Evolutionary conservation across 2,797 vertebrate species (phyloP), one percentile per base, ranked within the genome.

Genomic region (Galaxias olidus): DNA sequence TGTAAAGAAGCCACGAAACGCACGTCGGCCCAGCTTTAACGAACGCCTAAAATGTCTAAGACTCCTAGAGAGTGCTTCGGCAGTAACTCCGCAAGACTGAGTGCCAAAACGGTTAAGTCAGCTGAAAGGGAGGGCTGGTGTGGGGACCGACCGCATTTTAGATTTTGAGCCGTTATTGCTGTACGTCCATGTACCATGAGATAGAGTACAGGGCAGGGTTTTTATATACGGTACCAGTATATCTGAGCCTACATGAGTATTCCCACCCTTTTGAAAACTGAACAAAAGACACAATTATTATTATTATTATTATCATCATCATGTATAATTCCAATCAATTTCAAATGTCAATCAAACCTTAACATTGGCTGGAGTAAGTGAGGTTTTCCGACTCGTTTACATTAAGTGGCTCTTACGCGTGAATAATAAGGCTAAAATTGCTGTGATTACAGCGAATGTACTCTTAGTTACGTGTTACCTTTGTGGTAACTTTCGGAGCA

Each of bases 51-150:
- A 84, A 92, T 91, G 84, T 89, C 87, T 91, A 84, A 81, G 85
- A 92, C 91, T 93, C 89, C 89, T 87, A 76, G 80, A 84, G 81
- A 88, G 71, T 80, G 84, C 78, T 87, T 84, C 82, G 83, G 82
- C 77, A 84, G 83, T 77, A 72, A 1, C 74, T 75, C 71, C 65
- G 77, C 69, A 70, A 78, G 73, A 74, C 83, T 46, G 71, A 87
- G 84, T 85, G 83, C 86, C 86, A 87, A 72, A 87, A 84, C 76
- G 61, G 85, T 82, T 82, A 83, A 87, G 75, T 87, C 84, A 88
- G 77, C 83, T 74, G 68, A 84, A 78, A 82, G 75, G 79, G 72
- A 75, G 56, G 66, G 66, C 72, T 69, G 46, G 54, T 54, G 59
- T 47, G 63, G n/a, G 42, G 30, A 47, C 53, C 47, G 59, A 73